These are phyloP conservation scores for Nasua narica DNA, from an alignment of 2,797 vertebrate species.

Conservation along the genomic window DNA sequence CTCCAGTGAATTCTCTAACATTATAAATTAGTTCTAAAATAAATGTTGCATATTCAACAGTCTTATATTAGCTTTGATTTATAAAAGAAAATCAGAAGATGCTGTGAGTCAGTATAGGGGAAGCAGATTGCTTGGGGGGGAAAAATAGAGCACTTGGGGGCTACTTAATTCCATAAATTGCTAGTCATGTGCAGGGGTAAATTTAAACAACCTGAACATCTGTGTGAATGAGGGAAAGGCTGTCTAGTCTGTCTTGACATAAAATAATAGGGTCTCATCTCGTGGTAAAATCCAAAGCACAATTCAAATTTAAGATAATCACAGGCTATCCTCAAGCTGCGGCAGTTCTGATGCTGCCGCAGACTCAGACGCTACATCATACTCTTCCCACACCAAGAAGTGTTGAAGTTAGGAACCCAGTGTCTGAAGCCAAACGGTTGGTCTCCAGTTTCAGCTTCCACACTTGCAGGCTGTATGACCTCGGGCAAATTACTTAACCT, in stretches of 20 bases:
- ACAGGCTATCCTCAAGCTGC: neutral
- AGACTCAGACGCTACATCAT: neutral
- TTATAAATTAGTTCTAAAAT: neutral
- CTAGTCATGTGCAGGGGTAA: neutral
- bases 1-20: neutral
- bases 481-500: neutral
- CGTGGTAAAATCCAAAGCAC: neutral
- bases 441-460: neutral
- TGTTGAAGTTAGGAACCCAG: neutral
- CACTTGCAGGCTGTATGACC: neutral
- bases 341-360: neutral
- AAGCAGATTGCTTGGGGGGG: neutral
- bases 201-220: neutral
- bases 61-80: conserved; percentile 18
- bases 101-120: neutral
- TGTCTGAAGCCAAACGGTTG: neutral
- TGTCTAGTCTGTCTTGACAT: neutral
- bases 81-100: neutral
- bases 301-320: neutral
- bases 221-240: neutral
- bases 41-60: neutral
- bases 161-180: neutral
- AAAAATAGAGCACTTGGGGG: neutral
- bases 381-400: neutral
- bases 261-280: neutral